Conservation (phyloP, 2,888 invertebrate species). For the Volucella inanis region DNA sequence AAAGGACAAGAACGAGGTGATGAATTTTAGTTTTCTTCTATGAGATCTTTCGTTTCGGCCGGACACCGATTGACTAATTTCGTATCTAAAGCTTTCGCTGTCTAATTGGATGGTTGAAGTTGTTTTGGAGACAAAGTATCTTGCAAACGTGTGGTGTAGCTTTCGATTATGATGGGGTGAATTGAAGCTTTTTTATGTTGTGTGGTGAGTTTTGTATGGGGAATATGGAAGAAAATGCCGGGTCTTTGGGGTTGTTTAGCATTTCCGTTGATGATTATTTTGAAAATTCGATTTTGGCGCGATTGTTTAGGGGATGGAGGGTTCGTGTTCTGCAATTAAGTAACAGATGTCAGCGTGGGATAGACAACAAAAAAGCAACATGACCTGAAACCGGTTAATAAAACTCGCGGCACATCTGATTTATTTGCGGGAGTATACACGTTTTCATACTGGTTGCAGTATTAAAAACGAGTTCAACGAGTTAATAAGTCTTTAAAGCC, state of each 20-base stretch:
- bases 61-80: slow-evolving; percentile 83
- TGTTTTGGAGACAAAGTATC: slow-evolving; percentile 51
- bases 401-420: too few relatives aligned
- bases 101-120: slow-evolving; percentile 68
- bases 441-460: too few relatives aligned
- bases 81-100: slow-evolving; percentile 76
- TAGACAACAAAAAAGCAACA: too few relatives aligned
- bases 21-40: slow-evolving; percentile 62
- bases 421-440: too few relatives aligned
- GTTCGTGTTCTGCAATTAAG: too few relatives aligned
- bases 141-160: slow-evolving; percentile 30
- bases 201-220: slow-evolving; percentile 6
- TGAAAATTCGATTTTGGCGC: slow-evolving; percentile 22
- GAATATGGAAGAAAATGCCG: slow-evolving; percentile 38
- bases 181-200: slow-evolving; percentile 19
- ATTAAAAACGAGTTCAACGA: too few relatives aligned
- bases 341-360: too few relatives aligned
- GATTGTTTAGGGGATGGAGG: slow-evolving; percentile 21
- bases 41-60: slow-evolving; percentile 83
- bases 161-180: slow-evolving; percentile 56
- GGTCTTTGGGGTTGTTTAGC: slow-evolving; percentile 13
- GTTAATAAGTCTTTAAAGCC: too few relatives aligned
- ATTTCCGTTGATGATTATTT: background rate
- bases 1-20: slow-evolving; percentile 67
- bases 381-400: too few relatives aligned